A percentile compares a stretch with the other conserved stretches of the same genome.
Conservation (phyloP, 1,140 invertebrate genomes). For the Brachystomella parvula region DNA sequence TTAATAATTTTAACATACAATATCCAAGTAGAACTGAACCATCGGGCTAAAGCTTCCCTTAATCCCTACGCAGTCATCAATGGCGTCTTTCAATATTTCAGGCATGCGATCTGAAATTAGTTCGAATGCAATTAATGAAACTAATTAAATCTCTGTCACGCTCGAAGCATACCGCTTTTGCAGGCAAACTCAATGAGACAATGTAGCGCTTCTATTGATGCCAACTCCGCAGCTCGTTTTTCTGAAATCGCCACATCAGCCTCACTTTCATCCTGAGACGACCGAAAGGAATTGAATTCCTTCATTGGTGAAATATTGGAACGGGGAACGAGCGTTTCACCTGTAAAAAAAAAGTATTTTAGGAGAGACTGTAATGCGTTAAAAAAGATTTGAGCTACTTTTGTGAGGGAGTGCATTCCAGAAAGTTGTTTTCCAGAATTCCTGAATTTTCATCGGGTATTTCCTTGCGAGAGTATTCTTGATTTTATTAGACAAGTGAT, state of each 20-base stretch:
- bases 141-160: no score
- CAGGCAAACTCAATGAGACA: slow-evolving; percentile 14
- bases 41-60: slow-evolving; percentile 3
- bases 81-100: slow-evolving; percentile 12
- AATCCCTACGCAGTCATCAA: neutral
- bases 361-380: neutral
- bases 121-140: no score
- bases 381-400: neutral
- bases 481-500: slow-evolving; percentile 19
- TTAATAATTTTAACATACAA: slow-evolving; percentile 16
- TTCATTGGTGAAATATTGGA: neutral
- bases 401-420: slow-evolving; percentile 15
- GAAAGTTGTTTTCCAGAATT: slow-evolving; percentile 19
- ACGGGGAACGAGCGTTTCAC: no score
- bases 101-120: slow-evolving; percentile 17
- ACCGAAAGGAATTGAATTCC: slow-evolving; percentile 8
- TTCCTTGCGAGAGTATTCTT: slow-evolving; percentile 11
- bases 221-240: slow-evolving; percentile 4
- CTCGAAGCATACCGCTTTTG: no score
- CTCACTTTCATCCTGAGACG: neutral
- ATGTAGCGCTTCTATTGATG: slow-evolving; percentile 18
- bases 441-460: slow-evolving; percentile 10
- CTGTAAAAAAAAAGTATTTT: no score
- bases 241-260: slow-evolving; percentile 6
- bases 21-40: slow-evolving; percentile 20